Base-by-base conservation (phyloP, 2,888 invertebrate species). In the Oscheius onirici region DNA sequence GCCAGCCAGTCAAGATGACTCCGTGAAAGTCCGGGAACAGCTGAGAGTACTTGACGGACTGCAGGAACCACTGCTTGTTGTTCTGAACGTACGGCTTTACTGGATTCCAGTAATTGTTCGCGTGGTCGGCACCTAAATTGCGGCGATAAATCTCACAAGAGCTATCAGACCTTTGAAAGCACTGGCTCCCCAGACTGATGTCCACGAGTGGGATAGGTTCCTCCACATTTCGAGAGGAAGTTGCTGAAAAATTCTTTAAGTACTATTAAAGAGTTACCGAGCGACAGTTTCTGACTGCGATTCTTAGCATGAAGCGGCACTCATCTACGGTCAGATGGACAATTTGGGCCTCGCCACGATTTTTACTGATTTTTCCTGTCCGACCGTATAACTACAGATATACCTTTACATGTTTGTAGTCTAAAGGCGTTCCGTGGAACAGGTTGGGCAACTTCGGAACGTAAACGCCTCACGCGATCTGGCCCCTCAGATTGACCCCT, bases 121-220 rank as follows among this genome's bases (percentile, higher is more conserved):
- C 72, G 11, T 80, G 80, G 65, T 82, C 78, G 20, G 82, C 82
- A n/a, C 82, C 79, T 77, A 28, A 69, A 76, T 34, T 34, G 34
- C 34, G 34, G 34, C 34, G 3, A 34, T 34, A 34, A 34, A 34
- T 34, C 34, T 34, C 34, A 34, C 34, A 34, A 3, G 34, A 34
- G 34, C 34, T 34, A 44, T 17, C 15, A 58, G 34, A 74, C 80
- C 92, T 88, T 93, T 93, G 85, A 91, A 93, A 0, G 92, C 92
- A 15, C 92, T 92, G 0, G 92, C 92, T 5, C 91, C 90, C 93
- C 93, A 93, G 13, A 92, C 91, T 1, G 91, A 90, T 6, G 91
- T 90, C 83, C 93, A 93, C 1, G 92, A 90, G 24, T 72, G 61
- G 1, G 81, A 81, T 40, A 82, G 69, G 55, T 80, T 80, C 40